Evolutionary conservation across 2,113 vertebrate species (phyloP).

Genomic region (Alaudala cheleensis): DNA sequence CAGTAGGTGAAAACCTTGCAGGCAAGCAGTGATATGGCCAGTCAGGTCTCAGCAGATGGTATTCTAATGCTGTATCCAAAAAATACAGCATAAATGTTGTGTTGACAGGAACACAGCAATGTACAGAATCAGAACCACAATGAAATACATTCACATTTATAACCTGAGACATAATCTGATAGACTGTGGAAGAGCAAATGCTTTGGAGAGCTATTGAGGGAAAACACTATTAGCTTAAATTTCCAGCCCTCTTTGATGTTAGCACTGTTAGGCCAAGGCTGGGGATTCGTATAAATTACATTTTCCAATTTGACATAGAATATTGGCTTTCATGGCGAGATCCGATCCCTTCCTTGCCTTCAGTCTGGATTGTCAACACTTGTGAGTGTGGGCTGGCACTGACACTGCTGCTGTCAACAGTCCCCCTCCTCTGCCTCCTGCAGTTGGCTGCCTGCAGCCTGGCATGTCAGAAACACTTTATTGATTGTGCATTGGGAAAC

Average conservation of each 20-base stretch:
- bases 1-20: neutral
- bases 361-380: neutral
- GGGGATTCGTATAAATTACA: neutral
- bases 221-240: constrained; percentile 14
- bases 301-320: constrained; percentile 32
- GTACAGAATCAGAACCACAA: neutral
- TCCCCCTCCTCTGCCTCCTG: neutral
- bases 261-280: neutral
- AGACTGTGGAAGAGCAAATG: constrained; percentile 1
- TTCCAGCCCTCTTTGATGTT: neutral
- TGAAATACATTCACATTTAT: neutral
- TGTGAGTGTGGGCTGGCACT: neutral
- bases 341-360: neutral
- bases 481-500: neutral
- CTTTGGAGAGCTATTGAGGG: constrained; percentile 8
- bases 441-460: neutral
- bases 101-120: neutral
- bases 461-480: neutral
- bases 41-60: neutral
- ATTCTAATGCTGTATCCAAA: neutral
- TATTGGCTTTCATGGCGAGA: constrained; percentile 20
- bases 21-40: neutral
- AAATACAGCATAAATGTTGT: neutral
- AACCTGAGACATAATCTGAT: constrained; percentile 14
- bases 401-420: constrained; percentile 29